Conservation (phyloP, 2,797 vertebrate genomes). For the Adrianichthys oophorus region DNA sequence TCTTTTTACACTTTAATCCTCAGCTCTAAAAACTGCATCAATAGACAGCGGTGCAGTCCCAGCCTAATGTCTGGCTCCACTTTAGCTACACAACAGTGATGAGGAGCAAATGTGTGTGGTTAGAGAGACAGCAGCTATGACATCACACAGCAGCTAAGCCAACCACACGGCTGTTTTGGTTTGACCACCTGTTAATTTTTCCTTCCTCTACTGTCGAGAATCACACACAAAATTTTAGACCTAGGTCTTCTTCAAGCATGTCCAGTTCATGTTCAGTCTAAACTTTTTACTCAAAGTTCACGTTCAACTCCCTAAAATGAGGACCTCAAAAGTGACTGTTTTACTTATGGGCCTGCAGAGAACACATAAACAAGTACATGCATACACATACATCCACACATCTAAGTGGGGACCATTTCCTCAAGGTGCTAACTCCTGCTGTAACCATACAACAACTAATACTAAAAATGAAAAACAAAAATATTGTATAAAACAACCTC, state of each 20-base stretch:
- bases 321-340: not conserved
- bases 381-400: too few relatives aligned
- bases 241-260: not conserved
- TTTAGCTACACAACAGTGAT: slow-evolving; percentile 20
- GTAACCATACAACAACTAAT: too few relatives aligned
- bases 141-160: slow-evolving; percentile 51
- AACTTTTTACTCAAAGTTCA: not conserved
- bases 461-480: too few relatives aligned
- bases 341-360: too few relatives aligned
- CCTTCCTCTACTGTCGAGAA: slow-evolving; percentile 35
- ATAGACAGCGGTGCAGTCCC: slow-evolving; percentile 1
- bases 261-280: not conserved
- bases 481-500: too few relatives aligned
- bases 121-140: slow-evolving; percentile 47
- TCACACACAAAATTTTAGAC: slow-evolving; percentile 13
- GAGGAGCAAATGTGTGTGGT: slow-evolving; percentile 20
- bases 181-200: slow-evolving; percentile 66
- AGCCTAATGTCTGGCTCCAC: not conserved
- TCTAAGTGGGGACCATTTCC: too few relatives aligned
- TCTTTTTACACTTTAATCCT: not conserved
- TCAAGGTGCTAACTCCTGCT: too few relatives aligned
- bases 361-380: too few relatives aligned
- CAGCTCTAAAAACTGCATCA: slow-evolving; percentile 1
- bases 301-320: not conserved
- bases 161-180: slow-evolving; percentile 57